These are phyloP conservation scores for Brachypteracias leptosomus DNA, from an alignment of 2,113 vertebrate species.

Conservation along the genomic window DNA sequence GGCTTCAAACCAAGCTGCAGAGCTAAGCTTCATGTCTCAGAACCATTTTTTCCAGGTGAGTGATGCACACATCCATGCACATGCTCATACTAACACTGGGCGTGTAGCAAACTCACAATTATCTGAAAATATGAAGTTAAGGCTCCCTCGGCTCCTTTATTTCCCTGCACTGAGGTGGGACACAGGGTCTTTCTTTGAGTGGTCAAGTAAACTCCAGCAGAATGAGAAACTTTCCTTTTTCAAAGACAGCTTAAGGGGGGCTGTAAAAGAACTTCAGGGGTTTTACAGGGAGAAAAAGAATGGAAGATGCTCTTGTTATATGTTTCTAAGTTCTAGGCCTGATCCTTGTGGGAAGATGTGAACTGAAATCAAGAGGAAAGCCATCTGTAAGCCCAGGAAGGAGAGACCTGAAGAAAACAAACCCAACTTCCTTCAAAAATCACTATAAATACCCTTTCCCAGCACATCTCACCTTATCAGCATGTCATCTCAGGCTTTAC, in stretches of 20 bases:
- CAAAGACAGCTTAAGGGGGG: background rate
- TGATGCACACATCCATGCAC: background rate
- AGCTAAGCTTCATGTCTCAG: background rate
- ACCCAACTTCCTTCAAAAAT: background rate
- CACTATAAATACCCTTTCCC: background rate
- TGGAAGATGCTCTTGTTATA: background rate
- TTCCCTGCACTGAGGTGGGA: background rate
- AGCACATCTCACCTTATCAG: background rate
- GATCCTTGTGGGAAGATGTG: background rate
- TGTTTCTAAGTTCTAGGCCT: background rate
- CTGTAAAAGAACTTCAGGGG: background rate
- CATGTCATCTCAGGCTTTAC: background rate
- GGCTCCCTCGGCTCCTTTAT: slow-evolving; percentile 16
- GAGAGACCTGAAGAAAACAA: background rate
- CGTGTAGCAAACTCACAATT: slow-evolving; percentile 6
- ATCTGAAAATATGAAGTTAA: slow-evolving; percentile 13
- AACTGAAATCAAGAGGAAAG: background rate
- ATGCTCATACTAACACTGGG: background rate
- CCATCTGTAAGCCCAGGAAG: background rate
- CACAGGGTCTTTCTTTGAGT: background rate
- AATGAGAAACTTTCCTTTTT: background rate
- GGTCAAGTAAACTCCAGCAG: background rate
- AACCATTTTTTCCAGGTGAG: background rate
- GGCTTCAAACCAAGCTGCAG: background rate
- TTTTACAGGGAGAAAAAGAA: background rate